Conservation (phyloP, 2,888 invertebrate genomes). For the Drosophila subquinaria region DNA sequence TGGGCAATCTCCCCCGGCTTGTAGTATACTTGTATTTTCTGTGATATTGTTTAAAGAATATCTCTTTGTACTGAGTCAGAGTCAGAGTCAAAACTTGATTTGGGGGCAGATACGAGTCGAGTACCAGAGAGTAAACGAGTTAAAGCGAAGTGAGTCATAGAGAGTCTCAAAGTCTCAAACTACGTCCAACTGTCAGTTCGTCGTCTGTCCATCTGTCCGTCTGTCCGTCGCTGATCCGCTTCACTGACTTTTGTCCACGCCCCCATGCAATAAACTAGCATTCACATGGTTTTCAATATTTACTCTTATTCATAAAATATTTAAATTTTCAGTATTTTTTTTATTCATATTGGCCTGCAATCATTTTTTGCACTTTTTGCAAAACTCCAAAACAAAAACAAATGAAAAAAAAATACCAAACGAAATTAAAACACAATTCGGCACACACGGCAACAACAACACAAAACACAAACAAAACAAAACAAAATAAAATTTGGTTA, state of each 20-base stretch:
- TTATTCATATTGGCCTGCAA: conserved; percentile 12
- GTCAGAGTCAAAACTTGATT: conserved; percentile 23
- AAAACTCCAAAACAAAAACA: conserved; percentile 19
- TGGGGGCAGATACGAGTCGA: conserved; percentile 3
- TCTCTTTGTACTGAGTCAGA: conserved; percentile 26
- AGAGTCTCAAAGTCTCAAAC: background rate
- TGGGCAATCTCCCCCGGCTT: conserved; percentile 2
- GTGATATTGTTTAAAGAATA: conserved; percentile 2
- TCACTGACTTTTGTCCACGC: conserved; percentile 7
- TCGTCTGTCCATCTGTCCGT: background rate
- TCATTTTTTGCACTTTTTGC: conserved; percentile 40
- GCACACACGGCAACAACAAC: conserved; percentile 41
- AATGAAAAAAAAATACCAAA: conserved; percentile 25
- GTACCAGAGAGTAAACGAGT: conserved; percentile 12
- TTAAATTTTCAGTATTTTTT: conserved; percentile 24
- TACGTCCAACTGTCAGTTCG: conserved; percentile 1
- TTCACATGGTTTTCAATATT: background rate
- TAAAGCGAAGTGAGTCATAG: conserved; percentile 16
- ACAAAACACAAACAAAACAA: conserved; percentile 62
- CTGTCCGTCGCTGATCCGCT: conserved; percentile 14
- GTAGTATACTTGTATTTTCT: background rate
- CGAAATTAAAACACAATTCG: conserved; percentile 53
- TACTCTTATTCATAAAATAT: conserved; percentile 7
- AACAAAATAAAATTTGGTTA: conserved; percentile 55
- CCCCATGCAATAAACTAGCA: background rate